Evolutionary conservation across 2,888 invertebrate genomes (phyloP).

Genomic region (Euzophera pinguis): DNA sequence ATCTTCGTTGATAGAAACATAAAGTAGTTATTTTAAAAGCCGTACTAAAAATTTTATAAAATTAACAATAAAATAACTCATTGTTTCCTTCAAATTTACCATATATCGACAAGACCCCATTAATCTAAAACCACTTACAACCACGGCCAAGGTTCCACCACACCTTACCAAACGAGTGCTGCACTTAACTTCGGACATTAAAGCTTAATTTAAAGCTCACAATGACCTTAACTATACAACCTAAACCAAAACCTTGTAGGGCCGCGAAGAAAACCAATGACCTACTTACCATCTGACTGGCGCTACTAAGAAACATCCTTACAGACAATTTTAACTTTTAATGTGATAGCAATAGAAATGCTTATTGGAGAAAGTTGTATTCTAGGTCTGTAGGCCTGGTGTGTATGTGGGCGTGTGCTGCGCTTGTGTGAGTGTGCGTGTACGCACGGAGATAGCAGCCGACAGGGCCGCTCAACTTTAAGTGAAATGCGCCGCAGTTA

Average conservation of each 20-base stretch:
- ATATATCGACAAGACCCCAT: background rate
- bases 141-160: slow-evolving; percentile 5
- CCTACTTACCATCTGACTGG: slow-evolving; percentile 59
- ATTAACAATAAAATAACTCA: background rate
- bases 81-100: background rate
- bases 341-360: slow-evolving; percentile 27
- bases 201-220: slow-evolving; percentile 19
- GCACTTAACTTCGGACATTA: slow-evolving; percentile 15
- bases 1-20: too few relatives aligned
- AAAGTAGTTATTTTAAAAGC: too few relatives aligned
- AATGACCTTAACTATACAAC: slow-evolving; percentile 46
- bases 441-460: slow-evolving; percentile 72
- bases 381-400: slow-evolving; percentile 76
- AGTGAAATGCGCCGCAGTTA: slow-evolving; percentile 66
- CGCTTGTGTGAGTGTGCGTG: slow-evolving; percentile 52
- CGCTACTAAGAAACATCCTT: slow-evolving; percentile 27
- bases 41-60: too few relatives aligned
- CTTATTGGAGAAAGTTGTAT: slow-evolving; percentile 52
- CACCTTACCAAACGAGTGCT: slow-evolving; percentile 1
- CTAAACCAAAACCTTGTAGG: slow-evolving; percentile 54
- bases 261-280: slow-evolving; percentile 67
- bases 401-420: slow-evolving; percentile 47
- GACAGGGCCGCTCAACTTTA: slow-evolving; percentile 50
- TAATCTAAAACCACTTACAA: slow-evolving; percentile 4
- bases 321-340: slow-evolving; percentile 38